These are phyloP conservation scores for Morpho achilles DNA, from an alignment of 2,888 invertebrate species.

Conservation along the genomic window DNA sequence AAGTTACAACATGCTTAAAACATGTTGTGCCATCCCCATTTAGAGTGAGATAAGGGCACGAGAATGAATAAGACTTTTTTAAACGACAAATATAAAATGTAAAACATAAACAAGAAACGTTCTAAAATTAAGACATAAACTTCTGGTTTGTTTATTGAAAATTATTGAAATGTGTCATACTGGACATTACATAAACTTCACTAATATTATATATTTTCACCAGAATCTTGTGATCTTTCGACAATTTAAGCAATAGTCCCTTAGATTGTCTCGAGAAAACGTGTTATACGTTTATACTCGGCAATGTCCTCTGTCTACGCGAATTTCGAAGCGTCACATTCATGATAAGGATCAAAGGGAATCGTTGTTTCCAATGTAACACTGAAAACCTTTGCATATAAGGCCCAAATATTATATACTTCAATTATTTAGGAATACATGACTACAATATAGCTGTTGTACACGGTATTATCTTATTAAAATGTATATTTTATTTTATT, in stretches of 20 bases:
- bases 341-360: constrained; percentile 52
- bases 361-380: constrained; percentile 47
- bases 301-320: constrained; percentile 53
- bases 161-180: neutral
- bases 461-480: too few relatives aligned
- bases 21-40: too few relatives aligned
- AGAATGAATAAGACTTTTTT: too few relatives aligned
- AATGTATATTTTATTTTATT: too few relatives aligned
- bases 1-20: too few relatives aligned
- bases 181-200: neutral
- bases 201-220: neutral
- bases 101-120: too few relatives aligned
- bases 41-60: too few relatives aligned
- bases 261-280: constrained; percentile 29
- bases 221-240: neutral
- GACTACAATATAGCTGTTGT: too few relatives aligned
- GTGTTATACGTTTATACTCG: constrained; percentile 57
- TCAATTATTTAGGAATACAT: too few relatives aligned
- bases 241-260: constrained; percentile 40
- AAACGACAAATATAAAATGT: too few relatives aligned
- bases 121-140: too few relatives aligned
- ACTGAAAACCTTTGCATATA: constrained; percentile 7
- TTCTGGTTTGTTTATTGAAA: neutral
- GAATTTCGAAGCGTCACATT: constrained; percentile 53
- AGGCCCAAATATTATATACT: too few relatives aligned